Percentiles rank a stretch among this genome's conserved stretches.
Evolutionary conservation across 2,797 vertebrate species (phyloP).

Genomic region (Mallotus villosus): DNA sequence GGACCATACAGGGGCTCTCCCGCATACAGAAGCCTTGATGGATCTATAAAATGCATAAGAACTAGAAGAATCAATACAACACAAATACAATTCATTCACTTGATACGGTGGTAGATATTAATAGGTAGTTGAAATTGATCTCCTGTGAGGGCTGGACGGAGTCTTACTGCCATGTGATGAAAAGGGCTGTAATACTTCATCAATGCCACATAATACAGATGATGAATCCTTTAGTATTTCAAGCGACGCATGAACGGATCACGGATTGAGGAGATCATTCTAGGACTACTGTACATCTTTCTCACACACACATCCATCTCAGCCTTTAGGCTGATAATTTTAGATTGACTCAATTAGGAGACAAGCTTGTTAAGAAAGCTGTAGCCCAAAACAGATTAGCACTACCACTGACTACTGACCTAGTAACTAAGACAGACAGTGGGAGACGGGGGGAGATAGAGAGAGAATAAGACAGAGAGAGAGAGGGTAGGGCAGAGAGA

Average conservation of each 20-base stretch:
- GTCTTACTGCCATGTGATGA: no score
- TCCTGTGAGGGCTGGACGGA: no score
- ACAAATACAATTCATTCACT: no score
- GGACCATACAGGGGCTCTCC: no score
- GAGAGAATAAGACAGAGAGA: constrained; percentile 1
- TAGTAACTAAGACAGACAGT: constrained; percentile 47
- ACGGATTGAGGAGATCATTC: background rate
- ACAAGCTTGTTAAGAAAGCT: constrained; percentile 68
- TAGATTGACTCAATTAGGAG: constrained; percentile 64
- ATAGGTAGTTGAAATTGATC: no score
- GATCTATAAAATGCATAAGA: no score
- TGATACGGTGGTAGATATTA: no score
- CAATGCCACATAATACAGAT: background rate
- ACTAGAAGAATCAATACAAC: no score
- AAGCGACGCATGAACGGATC: no score
- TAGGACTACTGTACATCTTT: background rate
- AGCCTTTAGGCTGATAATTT: constrained; percentile 55
- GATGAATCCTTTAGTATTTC: no score
- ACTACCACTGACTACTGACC: constrained; percentile 53
- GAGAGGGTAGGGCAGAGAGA: background rate
- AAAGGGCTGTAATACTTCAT: background rate
- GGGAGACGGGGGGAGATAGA: constrained; percentile 3
- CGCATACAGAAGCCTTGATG: no score
- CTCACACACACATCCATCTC: background rate
- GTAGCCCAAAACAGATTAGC: constrained; percentile 61